These are phyloP conservation scores for Lymantria dispar DNA, from an alignment of 2,888 invertebrate species.

Conservation along the genomic window DNA sequence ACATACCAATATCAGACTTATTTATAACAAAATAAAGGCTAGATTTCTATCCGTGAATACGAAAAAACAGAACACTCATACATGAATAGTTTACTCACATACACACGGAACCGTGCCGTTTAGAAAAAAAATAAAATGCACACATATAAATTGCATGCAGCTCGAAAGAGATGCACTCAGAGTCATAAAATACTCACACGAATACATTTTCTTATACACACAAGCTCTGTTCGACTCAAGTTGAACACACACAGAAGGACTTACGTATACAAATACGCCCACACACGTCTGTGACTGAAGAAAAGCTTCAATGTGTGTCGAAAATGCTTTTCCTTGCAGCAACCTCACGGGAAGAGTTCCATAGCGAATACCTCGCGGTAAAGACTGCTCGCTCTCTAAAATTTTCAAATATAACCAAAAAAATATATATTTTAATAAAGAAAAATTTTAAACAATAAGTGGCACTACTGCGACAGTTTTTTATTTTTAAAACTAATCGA, in stretches of 20 bases:
- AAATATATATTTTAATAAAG: conserved; percentile 28
- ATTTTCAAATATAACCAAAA: conserved; percentile 40
- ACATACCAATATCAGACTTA: conserved; percentile 47
- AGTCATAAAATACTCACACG: conserved; percentile 79
- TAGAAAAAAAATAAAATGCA: conserved; percentile 79
- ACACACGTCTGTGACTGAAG: conserved; percentile 61
- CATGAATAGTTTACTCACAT: conserved; percentile 55
- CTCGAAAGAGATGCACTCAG: conserved; percentile 82
- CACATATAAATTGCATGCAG: conserved; percentile 81
- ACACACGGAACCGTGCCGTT: conserved; percentile 65
- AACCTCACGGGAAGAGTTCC: conserved; percentile 82
- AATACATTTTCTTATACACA: conserved; percentile 35
- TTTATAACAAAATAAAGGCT: conserved; percentile 16
- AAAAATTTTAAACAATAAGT: conserved; percentile 37
- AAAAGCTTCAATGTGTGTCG: conserved; percentile 77
- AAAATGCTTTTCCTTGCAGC: conserved; percentile 83
- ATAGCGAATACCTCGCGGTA: conserved; percentile 83
- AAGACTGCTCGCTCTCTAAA: conserved; percentile 74
- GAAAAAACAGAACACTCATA: conserved; percentile 72
- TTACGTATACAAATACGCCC: conserved; percentile 45
- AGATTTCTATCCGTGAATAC: conserved; percentile 32
- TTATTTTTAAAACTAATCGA: conserved; percentile 53
- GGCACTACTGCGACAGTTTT: conserved; percentile 15
- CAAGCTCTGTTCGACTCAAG: conserved; percentile 42
- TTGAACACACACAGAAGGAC: conserved; percentile 56